These are phyloP conservation scores for Belgica antarctica DNA, from an alignment of 2,888 invertebrate genomes.

Conservation along the genomic window DNA sequence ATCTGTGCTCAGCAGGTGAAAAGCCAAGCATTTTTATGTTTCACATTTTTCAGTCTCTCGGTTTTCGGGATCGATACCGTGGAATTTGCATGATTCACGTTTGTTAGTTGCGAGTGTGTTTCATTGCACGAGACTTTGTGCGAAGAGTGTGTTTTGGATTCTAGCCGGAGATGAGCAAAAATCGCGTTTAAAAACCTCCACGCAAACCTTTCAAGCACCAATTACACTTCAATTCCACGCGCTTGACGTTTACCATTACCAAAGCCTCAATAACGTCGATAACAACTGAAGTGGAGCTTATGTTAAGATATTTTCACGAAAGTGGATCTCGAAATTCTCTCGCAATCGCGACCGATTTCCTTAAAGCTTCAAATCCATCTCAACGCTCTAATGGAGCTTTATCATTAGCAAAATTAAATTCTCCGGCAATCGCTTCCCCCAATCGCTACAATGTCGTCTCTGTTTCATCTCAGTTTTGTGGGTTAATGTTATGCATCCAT, in stretches of 20 bases:
- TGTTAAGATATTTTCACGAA: too few species aligned
- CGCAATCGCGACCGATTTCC: neutral
- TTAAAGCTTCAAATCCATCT: neutral
- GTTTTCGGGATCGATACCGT: neutral
- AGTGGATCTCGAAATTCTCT: too few species aligned
- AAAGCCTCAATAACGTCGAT: too few species aligned
- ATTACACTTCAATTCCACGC: too few species aligned
- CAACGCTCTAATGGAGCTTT: neutral
- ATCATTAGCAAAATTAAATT: constrained; percentile 6
- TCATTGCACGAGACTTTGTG: neutral
- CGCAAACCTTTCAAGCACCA: too few species aligned
- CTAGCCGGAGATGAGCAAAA: too few species aligned
- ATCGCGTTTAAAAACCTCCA: too few species aligned
- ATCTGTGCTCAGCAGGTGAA: constrained; percentile 41
- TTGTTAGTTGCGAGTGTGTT: neutral
- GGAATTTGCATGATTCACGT: neutral
- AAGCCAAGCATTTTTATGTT: too few species aligned
- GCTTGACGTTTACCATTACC: too few species aligned
- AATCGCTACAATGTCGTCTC: neutral
- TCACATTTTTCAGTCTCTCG: neutral
- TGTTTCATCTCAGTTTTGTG: neutral
- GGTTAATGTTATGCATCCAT: constrained; percentile 15
- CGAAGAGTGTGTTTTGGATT: too few species aligned
- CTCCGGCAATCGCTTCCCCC: neutral
- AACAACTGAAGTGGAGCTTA: too few species aligned